Base-by-base conservation (phyloP, 2,888 invertebrate species). In the Lysandra bellargus region DNA sequence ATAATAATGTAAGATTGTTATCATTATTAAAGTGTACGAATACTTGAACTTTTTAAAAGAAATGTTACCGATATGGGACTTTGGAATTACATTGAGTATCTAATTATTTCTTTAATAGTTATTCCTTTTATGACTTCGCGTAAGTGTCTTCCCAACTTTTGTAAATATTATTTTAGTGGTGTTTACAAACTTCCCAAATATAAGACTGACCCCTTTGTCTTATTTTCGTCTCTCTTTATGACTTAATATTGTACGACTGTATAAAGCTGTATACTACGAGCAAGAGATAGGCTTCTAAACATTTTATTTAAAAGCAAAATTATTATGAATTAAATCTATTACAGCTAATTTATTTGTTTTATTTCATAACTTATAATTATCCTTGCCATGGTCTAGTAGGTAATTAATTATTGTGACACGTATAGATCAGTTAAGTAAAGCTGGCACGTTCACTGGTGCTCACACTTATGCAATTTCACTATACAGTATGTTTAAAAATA, bases 181-280 rank as follows among this genome's bases (percentile, higher is more conserved):
- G 87, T 92, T 92, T 93, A 93, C 92, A 92, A 90, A 91, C 92
- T 94, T 94, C 93, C 94, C 94, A 93, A 94, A 93, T 88, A 94
- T 94, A 94, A 94, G 94, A 94, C 94, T 94, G 94, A 94, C 91
- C 94, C 94, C 92, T 94, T 92, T 91, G 90, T 93, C 93, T 94
- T 92, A 87, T 92, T 94, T 92, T 93, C 88, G 86, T 92, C 91
- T 89, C 90, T 92, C 89, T 91, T 91, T 92, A 86, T 91, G 89
- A 88, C 86, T 90, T 84, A 86, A 84, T 83, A 80, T 76, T n/a
- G 81, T 84, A 83, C 82, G 81, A 87, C 85, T 89, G 88, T 90
- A 89, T 90, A 90, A 90, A 87, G 89, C 90, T 92, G 87, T 91
- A 91, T 87, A 89, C 86, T 87, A 87, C 91, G 91, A 91, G 89